Percentiles rank a stretch among this genome's conserved stretches.
Conservation (phyloP, 2,888 invertebrate species). For the Diogma glabrata region DNA sequence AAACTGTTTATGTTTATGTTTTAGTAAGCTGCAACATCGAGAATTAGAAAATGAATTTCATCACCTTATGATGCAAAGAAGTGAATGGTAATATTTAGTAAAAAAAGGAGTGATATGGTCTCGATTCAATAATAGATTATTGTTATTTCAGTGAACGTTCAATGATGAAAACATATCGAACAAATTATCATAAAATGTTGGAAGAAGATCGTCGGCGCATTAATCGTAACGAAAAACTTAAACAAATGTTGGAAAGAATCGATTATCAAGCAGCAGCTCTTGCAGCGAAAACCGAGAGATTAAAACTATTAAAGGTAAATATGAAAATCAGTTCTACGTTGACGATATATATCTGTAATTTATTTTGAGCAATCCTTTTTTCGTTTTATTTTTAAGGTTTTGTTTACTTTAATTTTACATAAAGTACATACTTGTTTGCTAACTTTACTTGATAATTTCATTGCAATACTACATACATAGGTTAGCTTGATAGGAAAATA, state of each 20-base stretch:
- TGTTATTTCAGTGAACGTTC: conserved; percentile 15
- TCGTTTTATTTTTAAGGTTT: no score
- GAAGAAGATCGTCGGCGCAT: conserved; percentile 47
- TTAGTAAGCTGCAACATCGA: conserved; percentile 42
- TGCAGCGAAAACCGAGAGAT: conserved; percentile 46
- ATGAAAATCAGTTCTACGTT: neutral
- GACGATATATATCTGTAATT: no score
- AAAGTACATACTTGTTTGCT: no score
- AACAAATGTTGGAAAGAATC: conserved; percentile 44
- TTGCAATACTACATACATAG: no score
- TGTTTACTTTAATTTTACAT: no score
- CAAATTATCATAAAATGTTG: conserved; percentile 35
- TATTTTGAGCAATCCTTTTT: no score
- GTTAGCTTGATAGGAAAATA: no score
- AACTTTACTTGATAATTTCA: no score
- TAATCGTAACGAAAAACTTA: conserved; percentile 46
- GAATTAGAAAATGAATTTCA: conserved; percentile 43
- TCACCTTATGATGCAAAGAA: conserved; percentile 39
- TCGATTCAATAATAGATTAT: neutral
- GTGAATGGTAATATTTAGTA: conserved; percentile 37
- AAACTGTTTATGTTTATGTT: conserved; percentile 10
- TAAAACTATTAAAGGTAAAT: conserved; percentile 42
- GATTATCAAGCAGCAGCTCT: conserved; percentile 44
- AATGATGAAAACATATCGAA: conserved; percentile 29
- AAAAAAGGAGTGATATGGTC: neutral